Evolutionary conservation across 2,888 invertebrate genomes (phyloP).

Genomic region (Agrypnus murinus): DNA sequence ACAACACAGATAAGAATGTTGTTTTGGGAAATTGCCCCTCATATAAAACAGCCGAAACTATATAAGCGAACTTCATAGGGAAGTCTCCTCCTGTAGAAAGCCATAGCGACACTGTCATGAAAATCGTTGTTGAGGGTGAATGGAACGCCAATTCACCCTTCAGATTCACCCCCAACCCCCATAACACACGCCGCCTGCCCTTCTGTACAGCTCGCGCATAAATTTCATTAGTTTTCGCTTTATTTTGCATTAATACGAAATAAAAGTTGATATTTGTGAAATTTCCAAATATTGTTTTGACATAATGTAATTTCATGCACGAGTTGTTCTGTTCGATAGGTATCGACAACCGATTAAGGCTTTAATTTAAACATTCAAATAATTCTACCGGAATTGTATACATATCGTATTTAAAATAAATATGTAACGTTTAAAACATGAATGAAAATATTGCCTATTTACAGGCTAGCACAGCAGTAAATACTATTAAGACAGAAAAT

Average conservation of each 20-base stretch:
- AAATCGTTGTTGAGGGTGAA: conserved; percentile 47
- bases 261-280: conserved; percentile 11
- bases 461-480: no score
- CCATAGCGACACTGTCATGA: conserved; percentile 49
- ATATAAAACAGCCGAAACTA: conserved; percentile 1
- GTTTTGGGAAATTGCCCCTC: conserved; percentile 21
- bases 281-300: conserved; percentile 19
- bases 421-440: no score
- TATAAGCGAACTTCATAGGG: conserved; percentile 13
- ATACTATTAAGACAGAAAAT: no score
- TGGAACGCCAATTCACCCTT: conserved; percentile 45
- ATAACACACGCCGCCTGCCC: conserved; percentile 45
- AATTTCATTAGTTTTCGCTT: conserved; percentile 48
- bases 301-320: conserved; percentile 30
- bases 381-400: no score
- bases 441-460: no score
- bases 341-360: not conserved
- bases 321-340: conserved; percentile 1
- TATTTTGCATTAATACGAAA: conserved; percentile 45
- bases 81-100: conserved; percentile 29
- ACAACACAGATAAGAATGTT: conserved; percentile 26
- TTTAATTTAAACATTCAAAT: not conserved
- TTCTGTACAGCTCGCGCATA: conserved; percentile 51
- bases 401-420: no score
- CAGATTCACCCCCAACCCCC: conserved; percentile 50